A percentile compares a stretch with the other conserved stretches of the same genome.
These are phyloP conservation scores for Caenorhabditis doughertyi DNA, from an alignment of 2,888 invertebrate species.

Conservation along the genomic window DNA sequence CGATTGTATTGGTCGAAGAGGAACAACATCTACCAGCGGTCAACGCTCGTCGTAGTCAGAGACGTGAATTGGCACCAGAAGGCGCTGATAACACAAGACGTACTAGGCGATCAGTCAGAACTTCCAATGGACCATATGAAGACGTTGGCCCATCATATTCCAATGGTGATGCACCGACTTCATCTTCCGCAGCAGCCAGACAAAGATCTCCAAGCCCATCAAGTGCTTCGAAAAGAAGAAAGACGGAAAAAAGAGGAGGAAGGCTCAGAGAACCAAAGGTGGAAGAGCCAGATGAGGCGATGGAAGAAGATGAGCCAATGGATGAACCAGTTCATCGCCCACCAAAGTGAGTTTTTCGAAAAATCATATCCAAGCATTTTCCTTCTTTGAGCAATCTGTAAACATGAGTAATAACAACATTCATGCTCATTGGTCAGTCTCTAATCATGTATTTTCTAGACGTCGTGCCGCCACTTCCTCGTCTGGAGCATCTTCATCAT, in stretches of 20 bases:
- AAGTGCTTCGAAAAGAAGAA: not conserved
- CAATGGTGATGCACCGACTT: not conserved
- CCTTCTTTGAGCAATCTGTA: too few species aligned
- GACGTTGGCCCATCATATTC: not conserved
- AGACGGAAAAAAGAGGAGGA: not conserved
- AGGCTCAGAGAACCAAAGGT: not conserved
- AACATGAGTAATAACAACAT: too few species aligned
- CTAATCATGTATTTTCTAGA: slow-evolving; percentile 19
- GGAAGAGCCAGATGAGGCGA: slow-evolving; percentile 26
- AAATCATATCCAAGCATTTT: not conserved
- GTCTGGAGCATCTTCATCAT: not conserved
- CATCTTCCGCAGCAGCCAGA: not conserved
- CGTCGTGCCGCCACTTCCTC: slow-evolving; percentile 34
- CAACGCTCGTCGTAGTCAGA: not conserved
- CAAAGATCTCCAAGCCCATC: slow-evolving; percentile 1
- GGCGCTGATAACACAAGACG: slow-evolving; percentile 24
- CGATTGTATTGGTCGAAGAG: not conserved
- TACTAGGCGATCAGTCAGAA: slow-evolving; percentile 12
- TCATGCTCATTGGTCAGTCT: not conserved
- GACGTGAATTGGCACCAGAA: not conserved
- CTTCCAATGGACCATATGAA: not conserved
- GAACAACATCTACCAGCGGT: not conserved
- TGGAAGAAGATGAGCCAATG: slow-evolving; percentile 37
- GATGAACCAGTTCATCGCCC: not conserved
- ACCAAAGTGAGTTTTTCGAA: slow-evolving; percentile 26